Evolutionary conservation across 2,888 invertebrate genomes (phyloP), one percentile per base, ranked within the genome.

Genomic region (Celastrina argiolus): DNA sequence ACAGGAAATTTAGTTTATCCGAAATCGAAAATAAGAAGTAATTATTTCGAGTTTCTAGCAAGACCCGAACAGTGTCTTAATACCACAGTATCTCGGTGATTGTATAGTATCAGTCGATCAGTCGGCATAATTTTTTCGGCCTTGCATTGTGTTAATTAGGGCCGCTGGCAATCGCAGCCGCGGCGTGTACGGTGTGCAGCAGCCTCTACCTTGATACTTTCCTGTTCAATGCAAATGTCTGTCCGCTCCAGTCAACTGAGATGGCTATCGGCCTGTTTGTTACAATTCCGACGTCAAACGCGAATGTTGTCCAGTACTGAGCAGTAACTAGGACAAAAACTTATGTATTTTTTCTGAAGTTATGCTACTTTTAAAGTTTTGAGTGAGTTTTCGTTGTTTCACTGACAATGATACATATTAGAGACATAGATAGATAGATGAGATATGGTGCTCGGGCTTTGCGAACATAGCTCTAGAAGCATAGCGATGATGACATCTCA

Each of bases 41-140:
- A n/a, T n/a, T n/a, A n/a, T n/a, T n/a, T n/a, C n/a, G n/a, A n/a
- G n/a, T n/a, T n/a, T n/a, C n/a, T n/a, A n/a, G 2, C 31, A 31
- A 31, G 31, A 5, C 1, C 31, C 31, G 31, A 5, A 31, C 31
- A 7, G 6, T 2, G 31, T 31, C 0, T 31, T 31, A 31, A 31
- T 31, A 31, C 5, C 51, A 5, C 45, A 22, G 16, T 22, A 51
- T 10, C 66, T 68, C 67, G 70, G 78, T 81, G 45, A 45, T 18
- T 18, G 18, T 18, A 10, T 36, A 36, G 16, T 45, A 18, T 51
- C 22, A 16, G 51, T 51, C 51, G 79, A 75, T 76, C 65, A 58
- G 66, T 58, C 66, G 59, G 68, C 67, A 64, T 61, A 69, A 68
- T 63, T 34, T 59, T 70, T 67, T 69, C 64, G 63, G 58, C 69